Percentiles rank a stretch among this genome's conserved stretches.
Evolutionary conservation across 2,113 vertebrate genomes (phyloP).

Genomic region (Amia ocellicauda): DNA sequence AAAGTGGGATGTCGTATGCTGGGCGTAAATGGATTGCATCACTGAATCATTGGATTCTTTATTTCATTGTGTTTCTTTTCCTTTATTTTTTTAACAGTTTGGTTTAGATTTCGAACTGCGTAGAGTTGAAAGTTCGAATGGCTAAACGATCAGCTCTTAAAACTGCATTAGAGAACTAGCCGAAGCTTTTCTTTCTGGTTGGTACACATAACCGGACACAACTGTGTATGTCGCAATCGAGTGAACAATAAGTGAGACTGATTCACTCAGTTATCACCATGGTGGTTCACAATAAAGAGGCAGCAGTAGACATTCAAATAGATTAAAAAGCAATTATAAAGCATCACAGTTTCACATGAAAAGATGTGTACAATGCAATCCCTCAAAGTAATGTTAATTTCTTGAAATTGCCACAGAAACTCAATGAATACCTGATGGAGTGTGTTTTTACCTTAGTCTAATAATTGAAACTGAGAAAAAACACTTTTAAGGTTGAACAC

Average conservation of each 20-base stretch:
- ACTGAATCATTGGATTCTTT: neutral
- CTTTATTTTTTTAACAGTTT: constrained; percentile 3
- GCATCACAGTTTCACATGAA: no score
- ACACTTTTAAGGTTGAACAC: no score
- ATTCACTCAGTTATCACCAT: constrained; percentile 54
- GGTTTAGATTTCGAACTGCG: neutral
- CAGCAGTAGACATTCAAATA: constrained; percentile 39
- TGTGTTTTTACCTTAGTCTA: no score
- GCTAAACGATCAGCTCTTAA: neutral
- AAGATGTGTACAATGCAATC: no score
- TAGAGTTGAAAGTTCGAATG: neutral
- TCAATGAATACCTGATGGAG: no score
- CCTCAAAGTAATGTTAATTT: no score
- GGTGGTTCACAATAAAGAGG: constrained; percentile 32
- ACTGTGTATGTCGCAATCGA: constrained; percentile 57
- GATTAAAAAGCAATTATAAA: constrained; percentile 33
- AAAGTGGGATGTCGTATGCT: constrained; percentile 1
- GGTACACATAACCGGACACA: constrained; percentile 37
- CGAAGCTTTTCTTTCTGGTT: constrained; percentile 12
- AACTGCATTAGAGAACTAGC: constrained; percentile 1
- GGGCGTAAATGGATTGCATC: neutral
- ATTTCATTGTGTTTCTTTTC: neutral
- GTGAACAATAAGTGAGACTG: constrained; percentile 48
- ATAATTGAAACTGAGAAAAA: no score
- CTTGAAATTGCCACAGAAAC: no score